These are phyloP conservation scores for Eremobia ochroleuca DNA, from an alignment of 2,888 invertebrate species.

Conservation along the genomic window DNA sequence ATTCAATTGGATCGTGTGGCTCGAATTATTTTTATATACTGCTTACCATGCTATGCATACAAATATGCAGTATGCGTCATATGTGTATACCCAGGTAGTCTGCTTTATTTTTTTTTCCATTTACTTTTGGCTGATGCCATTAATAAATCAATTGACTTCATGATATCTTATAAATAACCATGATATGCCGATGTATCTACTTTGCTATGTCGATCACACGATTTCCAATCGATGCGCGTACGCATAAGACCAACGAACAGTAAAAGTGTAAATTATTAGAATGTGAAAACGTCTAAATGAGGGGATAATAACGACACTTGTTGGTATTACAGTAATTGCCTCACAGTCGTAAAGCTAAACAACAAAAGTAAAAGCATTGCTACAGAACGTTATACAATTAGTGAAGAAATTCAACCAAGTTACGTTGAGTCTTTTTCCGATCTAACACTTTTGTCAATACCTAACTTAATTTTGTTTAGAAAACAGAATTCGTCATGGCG, in stretches of 20 bases:
- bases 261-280: constrained; percentile 41
- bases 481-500: constrained; percentile 45
- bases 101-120: not conserved
- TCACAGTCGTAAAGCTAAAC: constrained; percentile 71
- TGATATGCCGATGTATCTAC: not conserved
- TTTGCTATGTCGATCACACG: not conserved
- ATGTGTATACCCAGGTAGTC: not conserved
- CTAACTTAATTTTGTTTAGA: constrained; percentile 53
- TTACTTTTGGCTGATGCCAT: constrained; percentile 10
- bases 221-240: constrained; percentile 18
- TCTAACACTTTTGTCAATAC: constrained; percentile 57
- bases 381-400: constrained; percentile 79
- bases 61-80: not conserved
- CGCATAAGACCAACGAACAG: constrained; percentile 11
- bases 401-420: constrained; percentile 72
- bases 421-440: constrained; percentile 65
- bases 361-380: constrained; percentile 77
- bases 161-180: not conserved
- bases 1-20: constrained; percentile 26
- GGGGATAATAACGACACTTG: constrained; percentile 44
- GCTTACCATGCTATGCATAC: not conserved
- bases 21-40: not conserved
- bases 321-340: constrained; percentile 56
- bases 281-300: constrained; percentile 43
- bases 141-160: not conserved